phyloP scores from a whole-genome alignment of 2,113 vertebrate genomes.

The Poecile atricapillus region DNA sequence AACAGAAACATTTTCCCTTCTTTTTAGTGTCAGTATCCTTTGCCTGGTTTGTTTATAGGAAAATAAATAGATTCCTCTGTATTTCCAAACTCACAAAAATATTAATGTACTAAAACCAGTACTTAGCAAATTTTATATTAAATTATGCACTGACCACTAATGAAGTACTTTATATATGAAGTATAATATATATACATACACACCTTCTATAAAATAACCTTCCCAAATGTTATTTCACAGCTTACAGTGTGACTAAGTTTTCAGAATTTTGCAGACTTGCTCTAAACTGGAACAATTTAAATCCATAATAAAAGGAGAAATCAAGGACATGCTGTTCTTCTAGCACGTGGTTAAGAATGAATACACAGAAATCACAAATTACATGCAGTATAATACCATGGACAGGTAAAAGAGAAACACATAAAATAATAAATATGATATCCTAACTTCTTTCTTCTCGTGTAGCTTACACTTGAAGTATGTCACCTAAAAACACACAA shows the following conservation, averaged over 20 bases:
- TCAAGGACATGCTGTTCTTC: neutral
- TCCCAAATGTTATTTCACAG: neutral
- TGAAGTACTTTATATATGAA: neutral
- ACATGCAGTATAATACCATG: neutral
- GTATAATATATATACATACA: neutral
- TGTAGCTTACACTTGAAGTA: neutral
- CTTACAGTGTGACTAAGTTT: neutral
- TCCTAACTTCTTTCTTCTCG: neutral
- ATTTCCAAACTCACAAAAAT: neutral
- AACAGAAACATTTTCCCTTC: neutral
- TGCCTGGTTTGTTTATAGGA: neutral
- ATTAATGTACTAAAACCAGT: neutral
- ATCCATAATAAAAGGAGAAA: neutral
- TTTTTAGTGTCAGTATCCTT: neutral
- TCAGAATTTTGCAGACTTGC: neutral
- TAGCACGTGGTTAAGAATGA: neutral
- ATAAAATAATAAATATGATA: neutral
- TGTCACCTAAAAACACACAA: neutral
- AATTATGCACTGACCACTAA: neutral
- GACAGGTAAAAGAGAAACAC: neutral
- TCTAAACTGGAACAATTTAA: neutral
- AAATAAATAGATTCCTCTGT: neutral
- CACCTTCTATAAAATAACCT: neutral
- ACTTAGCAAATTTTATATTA: neutral
- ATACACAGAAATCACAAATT: neutral